phyloP scores from a whole-genome alignment of 2,888 invertebrate species.

The Coleophora flavipennella region DNA sequence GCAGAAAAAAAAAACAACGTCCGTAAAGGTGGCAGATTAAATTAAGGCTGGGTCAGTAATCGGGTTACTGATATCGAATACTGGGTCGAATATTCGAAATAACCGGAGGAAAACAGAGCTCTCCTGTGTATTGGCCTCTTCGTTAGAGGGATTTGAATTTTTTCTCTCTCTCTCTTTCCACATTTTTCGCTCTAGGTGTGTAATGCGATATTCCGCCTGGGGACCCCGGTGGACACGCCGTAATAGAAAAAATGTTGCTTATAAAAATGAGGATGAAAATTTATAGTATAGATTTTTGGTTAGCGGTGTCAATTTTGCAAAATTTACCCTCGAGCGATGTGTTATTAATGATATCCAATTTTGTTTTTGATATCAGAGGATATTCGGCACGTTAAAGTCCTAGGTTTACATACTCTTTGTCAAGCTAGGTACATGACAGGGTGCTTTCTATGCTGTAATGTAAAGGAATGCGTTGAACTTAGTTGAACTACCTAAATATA shows the following conservation, averaged over 20 bases:
- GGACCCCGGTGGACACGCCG: slow-evolving; percentile 53
- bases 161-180: slow-evolving; percentile 26
- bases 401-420: no score
- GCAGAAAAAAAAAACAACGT: slow-evolving; percentile 48
- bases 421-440: no score
- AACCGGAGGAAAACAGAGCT: slow-evolving; percentile 56
- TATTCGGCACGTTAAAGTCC: no score
- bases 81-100: slow-evolving; percentile 52
- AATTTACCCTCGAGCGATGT: slow-evolving; percentile 1
- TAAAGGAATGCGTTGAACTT: no score
- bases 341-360: neutral
- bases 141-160: slow-evolving; percentile 67
- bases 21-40: slow-evolving; percentile 52
- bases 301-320: slow-evolving; percentile 11
- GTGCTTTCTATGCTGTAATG: no score
- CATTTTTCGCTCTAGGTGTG: slow-evolving; percentile 52
- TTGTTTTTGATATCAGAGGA: no score
- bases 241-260: slow-evolving; percentile 62
- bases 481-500: no score
- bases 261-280: slow-evolving; percentile 52
- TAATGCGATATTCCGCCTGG: slow-evolving; percentile 50
- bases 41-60: slow-evolving; percentile 70
- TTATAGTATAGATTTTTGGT: slow-evolving; percentile 45
- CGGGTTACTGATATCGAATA: slow-evolving; percentile 68
- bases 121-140: slow-evolving; percentile 62